phyloP scores from a whole-genome alignment of 1,140 invertebrate species.

The Patella vulgata region DNA sequence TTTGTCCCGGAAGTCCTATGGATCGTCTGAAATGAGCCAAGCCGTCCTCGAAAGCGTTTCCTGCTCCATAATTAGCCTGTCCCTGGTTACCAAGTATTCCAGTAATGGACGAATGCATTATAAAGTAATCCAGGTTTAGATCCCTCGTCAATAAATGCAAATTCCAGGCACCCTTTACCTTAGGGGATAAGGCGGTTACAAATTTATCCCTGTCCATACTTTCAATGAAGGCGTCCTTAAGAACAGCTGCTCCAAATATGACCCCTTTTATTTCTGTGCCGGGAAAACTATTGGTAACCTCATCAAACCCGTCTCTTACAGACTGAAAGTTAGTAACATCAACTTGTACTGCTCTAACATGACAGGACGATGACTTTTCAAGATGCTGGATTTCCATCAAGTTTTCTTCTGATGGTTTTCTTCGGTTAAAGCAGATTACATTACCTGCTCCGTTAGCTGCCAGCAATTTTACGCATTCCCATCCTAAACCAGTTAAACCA shows the following conservation, averaged over 20 bases:
- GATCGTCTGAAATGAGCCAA: slow-evolving; percentile 37
- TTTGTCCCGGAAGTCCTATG: too few species aligned
- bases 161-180: slow-evolving; percentile 54
- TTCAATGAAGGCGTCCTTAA: too few species aligned
- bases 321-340: slow-evolving; percentile 31
- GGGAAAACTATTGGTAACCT: slow-evolving; percentile 15
- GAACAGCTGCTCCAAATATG: too few species aligned
- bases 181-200: slow-evolving; percentile 34
- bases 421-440: slow-evolving; percentile 44
- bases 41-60: slow-evolving; percentile 46
- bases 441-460: slow-evolving; percentile 38
- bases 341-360: slow-evolving; percentile 26
- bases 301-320: slow-evolving; percentile 18
- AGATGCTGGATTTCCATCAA: slow-evolving; percentile 25
- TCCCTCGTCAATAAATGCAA: too few species aligned
- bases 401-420: slow-evolving; percentile 20
- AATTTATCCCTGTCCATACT: slow-evolving; percentile 40
- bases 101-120: slow-evolving; percentile 46
- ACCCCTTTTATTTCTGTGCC: too few species aligned
- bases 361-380: slow-evolving; percentile 16
- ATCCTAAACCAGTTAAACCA: slow-evolving; percentile 52
- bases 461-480: slow-evolving; percentile 43
- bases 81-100: slow-evolving; percentile 42
- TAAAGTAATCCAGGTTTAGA: slow-evolving; percentile 42
- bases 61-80: slow-evolving; percentile 45